These are phyloP conservation scores for Toxotes chatareus DNA, from an alignment of 2,113 vertebrate species.

Conservation along the genomic window DNA sequence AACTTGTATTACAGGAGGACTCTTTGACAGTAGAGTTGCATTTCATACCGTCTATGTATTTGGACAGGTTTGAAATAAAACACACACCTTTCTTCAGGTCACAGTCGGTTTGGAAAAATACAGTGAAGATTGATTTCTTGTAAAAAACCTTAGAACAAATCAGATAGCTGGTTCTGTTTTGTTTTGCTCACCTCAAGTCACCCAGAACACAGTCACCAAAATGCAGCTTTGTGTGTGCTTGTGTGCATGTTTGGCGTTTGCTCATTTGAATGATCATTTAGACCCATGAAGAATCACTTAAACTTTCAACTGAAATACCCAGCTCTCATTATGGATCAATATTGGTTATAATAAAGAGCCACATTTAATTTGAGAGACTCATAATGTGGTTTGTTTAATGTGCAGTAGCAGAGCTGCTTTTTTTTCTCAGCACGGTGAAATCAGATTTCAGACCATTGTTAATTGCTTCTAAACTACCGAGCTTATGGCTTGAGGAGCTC, in stretches of 20 bases:
- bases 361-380: background rate
- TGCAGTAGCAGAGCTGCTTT: background rate
- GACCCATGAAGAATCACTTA: background rate
- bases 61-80: background rate
- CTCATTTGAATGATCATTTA: background rate
- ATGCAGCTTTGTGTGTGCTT: background rate
- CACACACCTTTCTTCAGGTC: background rate
- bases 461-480: background rate
- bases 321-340: slow-evolving; percentile 21
- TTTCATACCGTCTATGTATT: background rate
- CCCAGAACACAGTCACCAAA: slow-evolving; percentile 8
- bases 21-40: background rate
- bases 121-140: background rate
- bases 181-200: background rate
- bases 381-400: slow-evolving; percentile 6
- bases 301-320: background rate
- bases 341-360: background rate
- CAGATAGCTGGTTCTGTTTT: background rate
- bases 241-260: background rate
- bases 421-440: background rate
- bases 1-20: background rate
- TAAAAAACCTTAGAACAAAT: background rate
- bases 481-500: background rate
- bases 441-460: background rate
- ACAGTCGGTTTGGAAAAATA: background rate